Evolutionary conservation across 2,888 invertebrate genomes (phyloP), one percentile per base, ranked within the genome.

Genomic region (Imbricaverruca yamaguchii): DNA sequence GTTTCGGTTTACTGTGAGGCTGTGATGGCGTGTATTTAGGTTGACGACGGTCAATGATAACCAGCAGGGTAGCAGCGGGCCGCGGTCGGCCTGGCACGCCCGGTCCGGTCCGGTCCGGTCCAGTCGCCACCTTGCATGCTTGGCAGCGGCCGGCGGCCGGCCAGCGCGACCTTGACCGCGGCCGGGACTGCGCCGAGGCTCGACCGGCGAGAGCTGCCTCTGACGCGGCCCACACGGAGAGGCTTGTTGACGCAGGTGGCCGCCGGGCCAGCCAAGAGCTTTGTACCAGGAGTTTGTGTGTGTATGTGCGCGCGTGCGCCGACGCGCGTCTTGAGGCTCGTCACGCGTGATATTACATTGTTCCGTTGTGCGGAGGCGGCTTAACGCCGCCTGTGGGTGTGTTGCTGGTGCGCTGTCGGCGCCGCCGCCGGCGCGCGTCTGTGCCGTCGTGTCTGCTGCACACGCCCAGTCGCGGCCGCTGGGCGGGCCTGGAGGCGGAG

Each of bases 1-100:
- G 18, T 23, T 67, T 25, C 13, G 25, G 67, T 67, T 67, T 25
- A 25, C 74, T 74, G 74, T 74, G 74, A 74, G 74, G 74, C 74
- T 74, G 74, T 74, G 74, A 74, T 53, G 74, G 39, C 53, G 74
- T 74, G 8, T 74, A 53, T 74, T 18, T 53, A 53, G 15, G 74
- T 18, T 53, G 21, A 18, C 18, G 53, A 10, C 8, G 53, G 23
- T 11, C 13, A 7, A 25, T 12, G 8, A 25, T 67, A 25, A 25
- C 21, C 18, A 18, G 61, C 61, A 15, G 61, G 61, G 18, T 8
- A 21, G 61, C 18, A 8, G 18, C 18, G 7, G 18, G 59, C 13
- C 18, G 15, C 61, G 18, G 61, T 18, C 61, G 12, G 61, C 61
- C 1, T 13, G 0, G 61, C 15, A 8, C 61, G 15, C 18, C 61